These are phyloP conservation scores for Drosophila arizonae DNA, from an alignment of 1,140 invertebrate genomes.

Conservation along the genomic window DNA sequence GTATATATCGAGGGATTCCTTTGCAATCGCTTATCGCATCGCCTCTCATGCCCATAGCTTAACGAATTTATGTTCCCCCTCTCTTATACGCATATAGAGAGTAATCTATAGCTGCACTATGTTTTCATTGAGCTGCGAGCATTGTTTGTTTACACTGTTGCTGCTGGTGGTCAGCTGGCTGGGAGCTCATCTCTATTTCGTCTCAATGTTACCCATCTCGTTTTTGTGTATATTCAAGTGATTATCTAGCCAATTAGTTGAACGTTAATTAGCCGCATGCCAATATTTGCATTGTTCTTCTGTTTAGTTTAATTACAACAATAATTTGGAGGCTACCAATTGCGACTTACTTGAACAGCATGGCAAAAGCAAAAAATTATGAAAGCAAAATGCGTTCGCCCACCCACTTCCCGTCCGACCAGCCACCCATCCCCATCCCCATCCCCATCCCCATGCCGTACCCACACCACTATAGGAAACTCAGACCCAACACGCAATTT, in stretches of 20 bases:
- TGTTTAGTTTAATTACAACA: constrained; percentile 42
- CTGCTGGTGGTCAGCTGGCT: constrained; percentile 5
- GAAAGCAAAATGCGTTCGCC: constrained; percentile 24
- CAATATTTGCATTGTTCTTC: constrained; percentile 62
- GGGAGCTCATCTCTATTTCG: constrained; percentile 8
- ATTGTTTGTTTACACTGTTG: constrained; percentile 17
- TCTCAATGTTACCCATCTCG: not conserved
- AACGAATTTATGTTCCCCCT: not conserved
- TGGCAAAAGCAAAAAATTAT: constrained; percentile 16
- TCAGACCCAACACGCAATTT: constrained; percentile 47
- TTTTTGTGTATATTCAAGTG: constrained; percentile 33
- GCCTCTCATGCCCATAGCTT: not conserved
- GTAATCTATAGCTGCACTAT: constrained; percentile 4
- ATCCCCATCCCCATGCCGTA: not conserved
- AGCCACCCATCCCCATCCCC: not conserved
- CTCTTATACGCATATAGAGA: not conserved
- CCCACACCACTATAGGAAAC: not conserved
- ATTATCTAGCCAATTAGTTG: constrained; percentile 67
- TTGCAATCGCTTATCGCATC: too few species aligned
- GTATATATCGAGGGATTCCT: too few species aligned
- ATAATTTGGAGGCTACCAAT: constrained; percentile 45
- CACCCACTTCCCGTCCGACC: not conserved
- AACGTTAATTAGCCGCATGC: constrained; percentile 55
- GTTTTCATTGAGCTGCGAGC: constrained; percentile 21
- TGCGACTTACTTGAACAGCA: constrained; percentile 31